Conservation (phyloP, 2,797 vertebrate genomes). For the Agapornis canus region DNA sequence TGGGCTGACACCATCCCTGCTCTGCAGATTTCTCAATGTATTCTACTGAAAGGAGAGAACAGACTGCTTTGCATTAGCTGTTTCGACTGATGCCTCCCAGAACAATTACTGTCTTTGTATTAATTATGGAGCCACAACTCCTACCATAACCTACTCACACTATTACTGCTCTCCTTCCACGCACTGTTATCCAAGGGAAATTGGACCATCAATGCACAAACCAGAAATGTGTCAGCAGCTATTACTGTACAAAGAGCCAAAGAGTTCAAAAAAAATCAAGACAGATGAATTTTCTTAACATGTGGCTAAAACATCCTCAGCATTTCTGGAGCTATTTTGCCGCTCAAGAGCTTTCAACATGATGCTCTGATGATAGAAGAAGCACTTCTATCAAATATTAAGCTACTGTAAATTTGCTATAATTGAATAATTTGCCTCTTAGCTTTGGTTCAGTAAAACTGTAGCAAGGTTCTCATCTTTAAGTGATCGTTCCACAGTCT, state of each 20-base stretch:
- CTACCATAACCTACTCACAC: background rate
- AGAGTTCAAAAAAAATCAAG: slow-evolving; percentile 67
- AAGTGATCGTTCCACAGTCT: slow-evolving; percentile 73
- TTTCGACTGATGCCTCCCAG: background rate
- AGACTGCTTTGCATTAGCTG: background rate
- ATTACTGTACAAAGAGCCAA: slow-evolving; percentile 26
- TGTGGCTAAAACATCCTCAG: slow-evolving; percentile 75
- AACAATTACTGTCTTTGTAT: background rate
- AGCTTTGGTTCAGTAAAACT: slow-evolving; percentile 82
- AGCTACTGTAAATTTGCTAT: slow-evolving; percentile 83
- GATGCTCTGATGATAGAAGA: slow-evolving; percentile 78
- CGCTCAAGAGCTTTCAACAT: slow-evolving; percentile 76
- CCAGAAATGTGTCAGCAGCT: slow-evolving; percentile 47
- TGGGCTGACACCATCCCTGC: fast-evolving
- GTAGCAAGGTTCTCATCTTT: slow-evolving; percentile 77
- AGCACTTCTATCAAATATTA: slow-evolving; percentile 83
- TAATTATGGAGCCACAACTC: background rate
- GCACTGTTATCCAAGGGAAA: background rate
- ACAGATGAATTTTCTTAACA: slow-evolving; percentile 78
- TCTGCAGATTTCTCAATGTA: background rate
- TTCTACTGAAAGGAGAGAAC: background rate
- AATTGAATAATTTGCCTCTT: slow-evolving; percentile 85
- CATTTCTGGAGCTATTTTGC: slow-evolving; percentile 73
- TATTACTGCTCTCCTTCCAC: background rate
- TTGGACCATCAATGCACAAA: background rate